Conservation (phyloP, 2,797 vertebrate genomes). For the Scolopax rusticola region DNA sequence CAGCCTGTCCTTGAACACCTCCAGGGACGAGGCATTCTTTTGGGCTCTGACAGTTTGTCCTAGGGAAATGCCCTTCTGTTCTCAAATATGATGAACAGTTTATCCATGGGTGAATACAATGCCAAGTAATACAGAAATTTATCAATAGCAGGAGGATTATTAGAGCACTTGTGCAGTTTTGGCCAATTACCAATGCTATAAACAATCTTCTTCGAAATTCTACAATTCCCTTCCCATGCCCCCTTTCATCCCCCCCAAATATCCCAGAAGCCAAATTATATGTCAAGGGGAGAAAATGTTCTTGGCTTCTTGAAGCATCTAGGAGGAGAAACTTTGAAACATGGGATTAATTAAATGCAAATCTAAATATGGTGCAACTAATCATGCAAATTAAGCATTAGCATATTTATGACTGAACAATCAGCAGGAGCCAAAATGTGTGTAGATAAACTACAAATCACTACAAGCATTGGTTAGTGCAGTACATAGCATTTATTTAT, state of each 20-base stretch:
- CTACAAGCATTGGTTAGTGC: neutral
- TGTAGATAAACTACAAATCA: conserved; percentile 18
- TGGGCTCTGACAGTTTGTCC: neutral
- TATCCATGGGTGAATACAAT: neutral
- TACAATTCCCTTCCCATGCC: neutral
- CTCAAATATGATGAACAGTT: neutral
- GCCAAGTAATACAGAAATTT: neutral
- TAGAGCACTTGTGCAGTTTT: neutral
- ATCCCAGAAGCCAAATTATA: conserved; percentile 8
- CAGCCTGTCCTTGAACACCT: neutral
- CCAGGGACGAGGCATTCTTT: neutral
- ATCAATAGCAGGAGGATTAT: neutral
- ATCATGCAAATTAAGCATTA: conserved; percentile 47
- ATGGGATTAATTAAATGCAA: conserved; percentile 19
- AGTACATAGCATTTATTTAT: neutral
- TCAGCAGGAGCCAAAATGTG: conserved; percentile 22
- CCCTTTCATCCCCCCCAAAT: neutral
- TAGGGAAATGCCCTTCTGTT: neutral
- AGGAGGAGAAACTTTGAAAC: conserved; percentile 5
- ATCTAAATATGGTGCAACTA: neutral
- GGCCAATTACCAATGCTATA: neutral
- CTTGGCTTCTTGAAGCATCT: neutral
- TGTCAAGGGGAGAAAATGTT: conserved; percentile 32
- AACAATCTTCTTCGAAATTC: neutral
- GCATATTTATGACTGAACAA: conserved; percentile 23